Evolutionary conservation across 2,113 vertebrate genomes (phyloP), one percentile per base, ranked within the genome.

Genomic region (Muscicapa adusta): DNA sequence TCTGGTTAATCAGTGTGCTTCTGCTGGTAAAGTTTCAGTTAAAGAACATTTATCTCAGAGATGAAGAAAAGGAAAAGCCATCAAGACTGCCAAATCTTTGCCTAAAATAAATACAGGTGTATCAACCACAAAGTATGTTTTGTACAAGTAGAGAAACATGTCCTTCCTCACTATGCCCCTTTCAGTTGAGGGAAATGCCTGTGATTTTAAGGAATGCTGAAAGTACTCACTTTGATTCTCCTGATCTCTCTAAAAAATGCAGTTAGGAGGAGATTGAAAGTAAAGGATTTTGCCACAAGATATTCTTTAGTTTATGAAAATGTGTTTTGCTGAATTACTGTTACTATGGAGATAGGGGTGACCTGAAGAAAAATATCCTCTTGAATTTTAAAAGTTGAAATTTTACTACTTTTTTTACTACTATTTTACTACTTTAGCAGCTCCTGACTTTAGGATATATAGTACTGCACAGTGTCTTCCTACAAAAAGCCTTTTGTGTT

Each of bases 401-500:
- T 87, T 85, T 85, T 45, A 13, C 26, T 78, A 58, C 54, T 91
- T 73, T 83, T n/a, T n/a, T n/a, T n/a, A n/a, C n/a, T n/a, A n/a
- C n/a, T n/a, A 67, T 87, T 85, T 85, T 45, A 13, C 26, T 78
- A 58, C 54, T 91, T 73, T 83, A 88, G 58, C 50, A 91, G 45
- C 45, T 94, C 38, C 33, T 82, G 26, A 51, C 24, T 47, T 82
- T 82, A 70, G 54, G 50, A 54, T 51, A 48, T 61, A 54, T 14
- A 85, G 45, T 38, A 36, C 40, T 36, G 11, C 40, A 70, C 48
- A 79, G 26, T 22, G 51, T 54, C 81, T 89, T 70, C 56, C 26
- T 79, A 91, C 66, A 95, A 91, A 85, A 47, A 25, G 58, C 22
- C 51, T 91, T 91, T 89, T 97, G 82, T 94, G 45, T 40, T 77